Percentiles rank a stretch among this genome's conserved stretches.
Evolutionary conservation across 2,888 invertebrate genomes (phyloP).

Genomic region (Drosophila lacicola): DNA sequence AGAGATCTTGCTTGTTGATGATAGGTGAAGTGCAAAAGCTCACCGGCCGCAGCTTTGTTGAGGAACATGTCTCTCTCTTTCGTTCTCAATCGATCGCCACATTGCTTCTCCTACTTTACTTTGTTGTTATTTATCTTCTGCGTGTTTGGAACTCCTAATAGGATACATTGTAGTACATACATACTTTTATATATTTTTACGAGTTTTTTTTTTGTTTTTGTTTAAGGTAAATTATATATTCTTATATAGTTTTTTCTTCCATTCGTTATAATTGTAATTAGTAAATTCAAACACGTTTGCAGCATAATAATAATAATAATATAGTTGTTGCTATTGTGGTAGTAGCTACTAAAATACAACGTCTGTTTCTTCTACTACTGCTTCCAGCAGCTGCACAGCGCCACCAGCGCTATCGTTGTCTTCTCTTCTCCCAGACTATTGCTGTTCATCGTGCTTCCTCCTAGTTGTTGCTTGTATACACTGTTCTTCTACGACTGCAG

Average conservation of each 20-base stretch:
- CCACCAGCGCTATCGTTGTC: conserved; percentile 46
- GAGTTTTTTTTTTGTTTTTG: conserved; percentile 41
- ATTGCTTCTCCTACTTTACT: conserved; percentile 52
- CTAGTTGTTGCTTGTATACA: conserved; percentile 33
- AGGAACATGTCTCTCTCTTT: conserved; percentile 41
- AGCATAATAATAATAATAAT: conserved; percentile 69
- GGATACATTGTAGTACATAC: conserved; percentile 62
- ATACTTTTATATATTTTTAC: conserved; percentile 41
- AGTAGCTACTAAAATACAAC: conserved; percentile 58
- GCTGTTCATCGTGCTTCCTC: conserved; percentile 47
- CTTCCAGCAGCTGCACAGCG: conserved; percentile 49
- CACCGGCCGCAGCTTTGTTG: conserved; percentile 71
- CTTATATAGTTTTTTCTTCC: conserved; percentile 62
- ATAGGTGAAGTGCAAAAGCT: conserved; percentile 66
- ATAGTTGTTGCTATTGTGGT: conserved; percentile 59
- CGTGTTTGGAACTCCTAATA: conserved; percentile 75
- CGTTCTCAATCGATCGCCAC: conserved; percentile 39
- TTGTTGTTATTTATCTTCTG: conserved; percentile 57
- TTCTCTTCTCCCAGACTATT: conserved; percentile 35
- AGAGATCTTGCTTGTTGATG: conserved; percentile 72
- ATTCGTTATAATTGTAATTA: conserved; percentile 78
- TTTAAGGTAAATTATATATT: conserved; percentile 65
- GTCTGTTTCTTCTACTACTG: conserved; percentile 33
- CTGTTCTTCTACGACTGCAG: conserved; percentile 53
- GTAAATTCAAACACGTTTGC: conserved; percentile 79